A percentile compares a stretch with the other conserved stretches of the same genome.
phyloP scores from a whole-genome alignment of 2,888 invertebrate genomes.

The Leptinotarsa juncta region DNA sequence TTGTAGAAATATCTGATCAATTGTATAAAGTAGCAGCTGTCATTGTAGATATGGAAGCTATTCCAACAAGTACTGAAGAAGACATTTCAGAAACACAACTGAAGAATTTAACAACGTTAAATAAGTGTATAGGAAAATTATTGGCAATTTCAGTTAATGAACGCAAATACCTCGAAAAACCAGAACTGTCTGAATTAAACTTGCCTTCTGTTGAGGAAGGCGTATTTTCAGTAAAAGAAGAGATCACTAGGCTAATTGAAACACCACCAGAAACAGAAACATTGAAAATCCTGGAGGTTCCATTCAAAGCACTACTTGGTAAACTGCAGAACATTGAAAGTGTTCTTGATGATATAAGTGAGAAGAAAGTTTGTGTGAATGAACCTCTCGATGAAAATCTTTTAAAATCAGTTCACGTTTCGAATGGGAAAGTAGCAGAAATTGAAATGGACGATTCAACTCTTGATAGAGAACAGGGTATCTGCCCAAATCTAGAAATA shows the following conservation, averaged over 20 bases:
- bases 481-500: background rate
- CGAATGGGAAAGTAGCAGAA: background rate
- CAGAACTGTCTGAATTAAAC: constrained; percentile 29
- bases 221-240: constrained; percentile 40
- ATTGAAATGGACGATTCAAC: background rate
- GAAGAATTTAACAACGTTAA: constrained; percentile 34
- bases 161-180: constrained; percentile 39
- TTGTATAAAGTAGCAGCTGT: constrained; percentile 31
- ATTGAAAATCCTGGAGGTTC: constrained; percentile 24
- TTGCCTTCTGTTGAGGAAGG: constrained; percentile 34
- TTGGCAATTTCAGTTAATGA: constrained; percentile 41
- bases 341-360: background rate
- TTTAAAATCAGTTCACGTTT: background rate
- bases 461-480: background rate
- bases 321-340: constrained; percentile 23
- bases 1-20: constrained; percentile 40
- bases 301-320: constrained; percentile 38
- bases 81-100: constrained; percentile 29
- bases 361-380: background rate
- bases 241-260: constrained; percentile 33
- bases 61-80: background rate
- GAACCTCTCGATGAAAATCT: background rate
- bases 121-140: constrained; percentile 47
- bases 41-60: constrained; percentile 32
- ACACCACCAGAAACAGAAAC: background rate